A percentile compares a stretch with the other conserved stretches of the same genome.
These are phyloP conservation scores for Triplophysa rosa DNA, from an alignment of 2,113 vertebrate genomes.

Conservation along the genomic window DNA sequence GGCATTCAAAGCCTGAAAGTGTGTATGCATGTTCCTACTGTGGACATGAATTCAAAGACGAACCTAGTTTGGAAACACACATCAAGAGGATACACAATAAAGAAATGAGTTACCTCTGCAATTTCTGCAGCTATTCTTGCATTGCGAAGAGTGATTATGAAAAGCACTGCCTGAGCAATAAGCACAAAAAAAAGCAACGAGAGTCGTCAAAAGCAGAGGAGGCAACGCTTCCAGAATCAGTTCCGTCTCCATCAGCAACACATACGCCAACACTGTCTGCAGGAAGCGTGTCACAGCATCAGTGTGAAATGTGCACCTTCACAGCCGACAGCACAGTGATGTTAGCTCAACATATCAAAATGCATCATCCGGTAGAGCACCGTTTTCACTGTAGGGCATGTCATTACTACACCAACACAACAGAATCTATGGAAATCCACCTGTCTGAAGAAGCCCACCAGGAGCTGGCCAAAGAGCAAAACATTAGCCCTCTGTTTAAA, in stretches of 20 bases:
- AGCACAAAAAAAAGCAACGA: slow-evolving; percentile 57
- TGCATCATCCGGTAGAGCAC: slow-evolving; percentile 80
- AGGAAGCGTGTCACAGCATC: slow-evolving; percentile 79
- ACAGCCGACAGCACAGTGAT: slow-evolving; percentile 81
- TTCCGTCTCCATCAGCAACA: background rate
- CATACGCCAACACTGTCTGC: slow-evolving; percentile 64
- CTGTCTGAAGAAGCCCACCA: slow-evolving; percentile 85
- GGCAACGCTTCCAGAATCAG: slow-evolving; percentile 46
- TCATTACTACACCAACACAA: slow-evolving; percentile 84
- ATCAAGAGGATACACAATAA: slow-evolving; percentile 70
- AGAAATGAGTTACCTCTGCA: slow-evolving; percentile 67
- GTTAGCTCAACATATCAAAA: slow-evolving; percentile 84
- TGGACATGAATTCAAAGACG: slow-evolving; percentile 72
- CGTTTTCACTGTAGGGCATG: slow-evolving; percentile 90
- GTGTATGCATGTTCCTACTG: slow-evolving; percentile 71
- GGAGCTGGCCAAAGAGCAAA: slow-evolving; percentile 80
- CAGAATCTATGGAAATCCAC: slow-evolving; percentile 88
- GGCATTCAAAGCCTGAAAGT: slow-evolving; percentile 69
- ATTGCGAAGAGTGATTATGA: slow-evolving; percentile 63
- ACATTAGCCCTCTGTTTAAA: slow-evolving; percentile 77
- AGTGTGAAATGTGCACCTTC: slow-evolving; percentile 87
- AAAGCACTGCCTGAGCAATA: slow-evolving; percentile 64
- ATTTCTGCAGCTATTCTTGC: slow-evolving; percentile 66
- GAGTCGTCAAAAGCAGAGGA: slow-evolving; percentile 51
- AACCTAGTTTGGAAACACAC: slow-evolving; percentile 70